Base-by-base conservation (phyloP, 2,888 invertebrate genomes). In the Lacanobia oleracea region DNA sequence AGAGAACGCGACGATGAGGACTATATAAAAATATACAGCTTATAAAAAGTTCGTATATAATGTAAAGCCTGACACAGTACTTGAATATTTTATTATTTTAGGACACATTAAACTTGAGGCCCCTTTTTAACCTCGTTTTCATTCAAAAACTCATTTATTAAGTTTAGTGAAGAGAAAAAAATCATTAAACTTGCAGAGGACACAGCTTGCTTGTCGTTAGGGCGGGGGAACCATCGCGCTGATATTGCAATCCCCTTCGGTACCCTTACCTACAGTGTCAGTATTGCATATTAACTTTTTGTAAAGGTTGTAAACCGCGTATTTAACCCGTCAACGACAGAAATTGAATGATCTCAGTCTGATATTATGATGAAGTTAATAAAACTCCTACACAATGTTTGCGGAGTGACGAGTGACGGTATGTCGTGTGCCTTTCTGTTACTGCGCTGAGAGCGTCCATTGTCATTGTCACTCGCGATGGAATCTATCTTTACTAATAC, bases 231-330 rank as follows among this genome's bases (percentile, higher is more conserved):
- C 79, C 73, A 59, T 75, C 72, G 63, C 63, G 85, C 88, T 89
- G 89, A 89, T 88, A 88, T 89, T 89, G 91, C 88, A 88, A 87
- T 83, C 74, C 87, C 86, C 86, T 84, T 85, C 72, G 84, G 85
- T 66, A 62, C 75, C 68, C 76, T 74, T 75, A 33, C 33, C 33
- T 33, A 75, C 75, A 72, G 76, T 78, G 86, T 85, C 84, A 85
- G 86, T 86, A 86, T 85, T 82, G 78, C 79, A 84, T 81, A 86
- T 86, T 86, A 85, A 85, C 83, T 77, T 87, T 85, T 82, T 76
- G 73, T 74, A 50, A 77, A 78, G 51, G 60, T 72, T 59, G 77
- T 60, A 67, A 78, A 71, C 57, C 54, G 60, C 66, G 74, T 79
- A 53, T 79, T 75, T 67, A 75, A 75, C 73, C 61, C 62, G 60